Conservation (phyloP, 2,797 vertebrate genomes). For the Hippoglossus hippoglossus region DNA sequence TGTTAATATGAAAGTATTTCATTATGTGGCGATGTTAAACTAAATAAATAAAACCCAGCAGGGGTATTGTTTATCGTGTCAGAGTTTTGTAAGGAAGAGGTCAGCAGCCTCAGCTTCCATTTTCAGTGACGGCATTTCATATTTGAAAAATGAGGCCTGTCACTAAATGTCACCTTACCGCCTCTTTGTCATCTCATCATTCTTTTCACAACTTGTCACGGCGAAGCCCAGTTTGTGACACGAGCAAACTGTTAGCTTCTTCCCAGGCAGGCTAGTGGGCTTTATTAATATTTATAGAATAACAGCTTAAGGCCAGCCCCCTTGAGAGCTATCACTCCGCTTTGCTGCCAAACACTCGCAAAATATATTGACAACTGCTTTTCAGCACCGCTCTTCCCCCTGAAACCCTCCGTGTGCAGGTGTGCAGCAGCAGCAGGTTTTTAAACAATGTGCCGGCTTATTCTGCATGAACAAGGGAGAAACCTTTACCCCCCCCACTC, state of each 20-base stretch:
- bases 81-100: slow-evolving; percentile 39
- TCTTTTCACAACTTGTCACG: slow-evolving; percentile 79
- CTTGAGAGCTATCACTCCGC: slow-evolving; percentile 80
- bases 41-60: not conserved
- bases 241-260: slow-evolving; percentile 82
- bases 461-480: slow-evolving; percentile 55
- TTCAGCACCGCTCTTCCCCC: slow-evolving; percentile 56
- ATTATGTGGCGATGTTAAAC: not conserved
- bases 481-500: slow-evolving; percentile 25
- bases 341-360: slow-evolving; percentile 81
- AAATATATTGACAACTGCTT: slow-evolving; percentile 86
- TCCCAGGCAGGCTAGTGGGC: slow-evolving; percentile 80
- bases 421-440: slow-evolving; percentile 32
- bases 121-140: slow-evolving; percentile 65
- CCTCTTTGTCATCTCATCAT: slow-evolving; percentile 76
- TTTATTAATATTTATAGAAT: slow-evolving; percentile 87
- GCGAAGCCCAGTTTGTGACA: slow-evolving; percentile 76
- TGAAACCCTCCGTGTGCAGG: slow-evolving; percentile 41
- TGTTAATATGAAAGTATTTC: not conserved
- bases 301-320: slow-evolving; percentile 86
- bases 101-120: slow-evolving; percentile 55
- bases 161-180: slow-evolving; percentile 77
- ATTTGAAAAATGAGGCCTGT: slow-evolving; percentile 75
- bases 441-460: slow-evolving; percentile 63
- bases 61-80: slow-evolving; percentile 45